phyloP scores from a whole-genome alignment of 2,113 vertebrate species.

The Amblyornis subalaris region DNA sequence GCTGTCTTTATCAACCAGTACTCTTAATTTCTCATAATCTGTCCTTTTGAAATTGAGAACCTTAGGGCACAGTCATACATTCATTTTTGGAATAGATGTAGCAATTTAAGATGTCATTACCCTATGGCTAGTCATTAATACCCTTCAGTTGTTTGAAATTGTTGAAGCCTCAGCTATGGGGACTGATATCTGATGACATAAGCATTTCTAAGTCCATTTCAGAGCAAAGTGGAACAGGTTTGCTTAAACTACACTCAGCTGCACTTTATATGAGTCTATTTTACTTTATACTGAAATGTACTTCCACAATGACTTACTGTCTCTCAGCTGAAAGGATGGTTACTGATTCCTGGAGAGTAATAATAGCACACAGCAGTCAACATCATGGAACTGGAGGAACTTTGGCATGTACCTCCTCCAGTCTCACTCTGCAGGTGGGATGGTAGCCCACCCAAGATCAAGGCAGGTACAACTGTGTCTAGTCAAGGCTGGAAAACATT shows the following conservation, averaged over 20 bases:
- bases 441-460: rapidly evolving
- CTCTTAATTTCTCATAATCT: conserved; percentile 55
- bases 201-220: neutral
- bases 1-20: conserved; percentile 8
- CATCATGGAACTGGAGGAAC: neutral
- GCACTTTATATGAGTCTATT: neutral
- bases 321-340: neutral
- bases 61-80: conserved; percentile 22
- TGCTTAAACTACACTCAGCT: neutral
- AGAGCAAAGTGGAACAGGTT: neutral
- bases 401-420: neutral
- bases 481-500: neutral
- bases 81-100: conserved; percentile 40
- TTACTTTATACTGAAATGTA: neutral
- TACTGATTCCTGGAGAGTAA: neutral
- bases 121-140: conserved; percentile 36
- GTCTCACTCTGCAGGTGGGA: neutral
- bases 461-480: neutral
- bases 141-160: conserved; percentile 6
- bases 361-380: neutral
- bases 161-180: neutral
- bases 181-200: neutral
- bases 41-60: conserved; percentile 36
- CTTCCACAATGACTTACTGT: neutral
- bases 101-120: conserved; percentile 40